phyloP scores from a whole-genome alignment of 1,140 invertebrate genomes.

The Oreohelix idahoensis region DNA sequence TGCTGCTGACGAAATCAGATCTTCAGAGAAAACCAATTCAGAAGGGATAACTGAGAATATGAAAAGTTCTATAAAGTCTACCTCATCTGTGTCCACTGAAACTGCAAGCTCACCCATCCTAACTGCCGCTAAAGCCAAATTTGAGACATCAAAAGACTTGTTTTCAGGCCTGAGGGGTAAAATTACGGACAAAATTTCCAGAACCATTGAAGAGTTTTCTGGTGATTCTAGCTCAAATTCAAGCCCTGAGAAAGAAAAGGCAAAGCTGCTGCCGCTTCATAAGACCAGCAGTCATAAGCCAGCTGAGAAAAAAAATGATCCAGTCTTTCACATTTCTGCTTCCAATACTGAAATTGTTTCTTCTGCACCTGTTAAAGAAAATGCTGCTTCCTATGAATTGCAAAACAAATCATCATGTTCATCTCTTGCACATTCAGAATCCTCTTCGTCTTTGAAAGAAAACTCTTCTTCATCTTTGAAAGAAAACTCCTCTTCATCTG shows the following conservation, averaged over 20 bases:
- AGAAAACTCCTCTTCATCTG: background rate
- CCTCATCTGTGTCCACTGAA: background rate
- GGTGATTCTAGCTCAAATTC: conserved; percentile 50
- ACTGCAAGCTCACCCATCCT: conserved; percentile 1
- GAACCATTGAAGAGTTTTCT: conserved; percentile 63
- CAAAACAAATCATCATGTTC: background rate
- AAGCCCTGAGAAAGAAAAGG: conserved; percentile 52
- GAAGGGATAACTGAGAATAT: background rate
- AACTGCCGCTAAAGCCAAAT: background rate
- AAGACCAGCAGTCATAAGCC: background rate
- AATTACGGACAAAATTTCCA: conserved; percentile 55
- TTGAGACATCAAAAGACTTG: conserved; percentile 46
- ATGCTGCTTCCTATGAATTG: background rate
- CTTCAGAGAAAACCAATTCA: conserved; percentile 28
- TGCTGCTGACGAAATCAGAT: background rate
- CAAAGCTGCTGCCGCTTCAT: conserved; percentile 6
- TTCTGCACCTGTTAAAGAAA: background rate
- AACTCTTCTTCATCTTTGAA: background rate
- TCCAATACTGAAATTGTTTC: background rate
- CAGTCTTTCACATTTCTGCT: conserved; percentile 2
- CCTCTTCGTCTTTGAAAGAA: background rate
- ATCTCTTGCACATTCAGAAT: background rate
- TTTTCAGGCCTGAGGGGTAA: conserved; percentile 57
- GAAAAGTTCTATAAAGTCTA: background rate
- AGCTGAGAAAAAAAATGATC: conserved; percentile 18